Evolutionary conservation across 2,888 invertebrate genomes (phyloP).

Genomic region (Eilema griseolum): DNA sequence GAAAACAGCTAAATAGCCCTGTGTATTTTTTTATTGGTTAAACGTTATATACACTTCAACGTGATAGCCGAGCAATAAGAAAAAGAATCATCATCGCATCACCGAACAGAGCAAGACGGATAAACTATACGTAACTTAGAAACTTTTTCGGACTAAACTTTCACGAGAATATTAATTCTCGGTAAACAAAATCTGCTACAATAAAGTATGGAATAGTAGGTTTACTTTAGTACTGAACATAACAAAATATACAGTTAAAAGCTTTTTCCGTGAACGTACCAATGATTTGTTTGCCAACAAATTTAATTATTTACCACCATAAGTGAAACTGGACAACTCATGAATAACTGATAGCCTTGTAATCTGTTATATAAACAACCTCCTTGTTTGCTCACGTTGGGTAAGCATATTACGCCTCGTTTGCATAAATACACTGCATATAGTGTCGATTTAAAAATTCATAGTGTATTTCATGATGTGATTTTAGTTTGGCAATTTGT

Average conservation of each 20-base stretch:
- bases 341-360: constrained; percentile 44
- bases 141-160: too few relatives aligned
- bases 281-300: constrained; percentile 33
- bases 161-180: background rate
- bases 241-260: background rate
- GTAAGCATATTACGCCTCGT: constrained; percentile 27
- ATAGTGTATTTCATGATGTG: constrained; percentile 1
- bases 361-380: constrained; percentile 35
- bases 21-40: too few relatives aligned
- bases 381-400: constrained; percentile 25
- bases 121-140: too few relatives aligned
- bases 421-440: background rate
- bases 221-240: background rate
- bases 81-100: too few relatives aligned
- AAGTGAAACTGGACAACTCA: constrained; percentile 38
- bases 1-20: too few relatives aligned
- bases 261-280: constrained; percentile 27
- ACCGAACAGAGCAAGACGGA: too few relatives aligned
- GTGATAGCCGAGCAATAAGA: too few relatives aligned
- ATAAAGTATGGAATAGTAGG: background rate
- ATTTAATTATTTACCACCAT: constrained; percentile 41
- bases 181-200: background rate
- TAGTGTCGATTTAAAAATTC: background rate
- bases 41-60: too few relatives aligned
- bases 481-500: background rate